These are phyloP conservation scores for Tauraco hartlaubi DNA, from an alignment of 2,797 vertebrate species.

Conservation along the genomic window DNA sequence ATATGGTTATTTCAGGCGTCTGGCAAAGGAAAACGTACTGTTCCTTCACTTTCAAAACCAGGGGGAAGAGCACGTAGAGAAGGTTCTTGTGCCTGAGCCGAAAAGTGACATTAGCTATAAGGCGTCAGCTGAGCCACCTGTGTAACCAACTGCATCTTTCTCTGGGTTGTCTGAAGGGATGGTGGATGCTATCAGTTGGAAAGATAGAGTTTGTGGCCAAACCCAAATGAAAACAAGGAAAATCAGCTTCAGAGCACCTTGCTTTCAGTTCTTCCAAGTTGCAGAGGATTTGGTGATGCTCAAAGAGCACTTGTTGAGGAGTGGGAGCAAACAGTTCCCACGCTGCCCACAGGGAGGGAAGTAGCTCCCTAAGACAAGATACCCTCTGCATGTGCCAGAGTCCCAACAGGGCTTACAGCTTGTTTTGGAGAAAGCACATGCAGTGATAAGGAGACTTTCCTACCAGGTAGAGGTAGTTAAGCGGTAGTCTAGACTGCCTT, in stretches of 20 bases:
- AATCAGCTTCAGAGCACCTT: neutral
- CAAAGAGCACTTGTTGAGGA: neutral
- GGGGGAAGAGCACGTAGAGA: neutral
- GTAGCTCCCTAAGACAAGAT: neutral
- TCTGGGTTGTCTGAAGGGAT: neutral
- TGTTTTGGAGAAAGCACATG: neutral
- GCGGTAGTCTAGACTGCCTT: neutral
- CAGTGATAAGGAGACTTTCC: neutral
- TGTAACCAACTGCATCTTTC: neutral
- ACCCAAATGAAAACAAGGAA: neutral
- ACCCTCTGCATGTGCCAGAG: neutral
- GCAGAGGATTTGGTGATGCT: neutral
- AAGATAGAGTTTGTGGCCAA: neutral
- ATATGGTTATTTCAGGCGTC: constrained; percentile 1
- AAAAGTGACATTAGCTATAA: neutral
- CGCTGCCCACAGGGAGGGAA: rapidly evolving
- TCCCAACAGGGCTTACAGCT: neutral
- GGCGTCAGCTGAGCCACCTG: neutral
- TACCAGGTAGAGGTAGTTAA: neutral
- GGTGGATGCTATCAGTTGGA: neutral
- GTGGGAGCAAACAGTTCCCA: neutral
- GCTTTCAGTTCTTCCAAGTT: neutral
- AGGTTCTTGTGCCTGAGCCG: neutral
- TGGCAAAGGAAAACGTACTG: neutral
- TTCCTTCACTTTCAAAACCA: neutral